These are phyloP conservation scores for Lasioglossum leucozonium DNA, from an alignment of 2,888 invertebrate genomes.

Conservation along the genomic window DNA sequence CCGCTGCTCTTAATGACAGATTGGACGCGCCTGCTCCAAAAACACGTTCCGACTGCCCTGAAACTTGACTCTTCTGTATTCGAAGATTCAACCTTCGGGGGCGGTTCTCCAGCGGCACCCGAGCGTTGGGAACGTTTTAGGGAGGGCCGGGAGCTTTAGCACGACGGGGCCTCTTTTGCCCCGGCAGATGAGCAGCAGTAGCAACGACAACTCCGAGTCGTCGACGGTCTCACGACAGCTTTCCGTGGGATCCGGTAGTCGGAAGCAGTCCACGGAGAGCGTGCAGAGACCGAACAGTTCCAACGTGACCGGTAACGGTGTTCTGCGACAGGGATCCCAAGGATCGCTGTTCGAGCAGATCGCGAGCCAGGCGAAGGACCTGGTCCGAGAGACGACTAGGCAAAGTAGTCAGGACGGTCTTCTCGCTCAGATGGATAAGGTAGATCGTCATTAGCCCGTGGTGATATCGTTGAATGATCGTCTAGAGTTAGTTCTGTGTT, in stretches of 20 bases:
- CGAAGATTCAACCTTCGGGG: slow-evolving; percentile 86
- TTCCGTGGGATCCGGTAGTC: slow-evolving; percentile 44
- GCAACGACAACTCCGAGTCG: slow-evolving; percentile 61
- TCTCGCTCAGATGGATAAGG: slow-evolving; percentile 96
- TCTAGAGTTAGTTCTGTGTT: background rate
- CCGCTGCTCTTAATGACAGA: background rate
- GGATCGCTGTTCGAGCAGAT: slow-evolving; percentile 94
- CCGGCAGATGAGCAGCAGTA: slow-evolving; percentile 75
- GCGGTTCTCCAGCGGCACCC: slow-evolving; percentile 87
- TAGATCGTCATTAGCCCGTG: slow-evolving; percentile 79
- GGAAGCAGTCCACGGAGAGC: slow-evolving; percentile 34
- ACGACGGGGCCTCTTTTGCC: slow-evolving; percentile 81
- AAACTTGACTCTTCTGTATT: slow-evolving; percentile 10
- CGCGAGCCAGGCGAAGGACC: slow-evolving; percentile 94
- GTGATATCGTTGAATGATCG: slow-evolving; percentile 9
- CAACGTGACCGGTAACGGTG: slow-evolving; percentile 75
- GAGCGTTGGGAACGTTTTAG: slow-evolving; percentile 87
- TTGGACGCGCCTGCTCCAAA: slow-evolving; percentile 9
- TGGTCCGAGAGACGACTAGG: slow-evolving; percentile 94
- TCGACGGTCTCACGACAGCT: slow-evolving; percentile 66
- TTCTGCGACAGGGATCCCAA: slow-evolving; percentile 92
- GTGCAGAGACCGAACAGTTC: slow-evolving; percentile 74
- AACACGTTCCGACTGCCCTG: slow-evolving; percentile 3
- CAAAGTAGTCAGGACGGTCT: slow-evolving; percentile 96
- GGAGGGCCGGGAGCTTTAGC: slow-evolving; percentile 88